These are phyloP conservation scores for Hemiscyllium ocellatum DNA, from an alignment of 2,113 vertebrate genomes.

Conservation along the genomic window DNA sequence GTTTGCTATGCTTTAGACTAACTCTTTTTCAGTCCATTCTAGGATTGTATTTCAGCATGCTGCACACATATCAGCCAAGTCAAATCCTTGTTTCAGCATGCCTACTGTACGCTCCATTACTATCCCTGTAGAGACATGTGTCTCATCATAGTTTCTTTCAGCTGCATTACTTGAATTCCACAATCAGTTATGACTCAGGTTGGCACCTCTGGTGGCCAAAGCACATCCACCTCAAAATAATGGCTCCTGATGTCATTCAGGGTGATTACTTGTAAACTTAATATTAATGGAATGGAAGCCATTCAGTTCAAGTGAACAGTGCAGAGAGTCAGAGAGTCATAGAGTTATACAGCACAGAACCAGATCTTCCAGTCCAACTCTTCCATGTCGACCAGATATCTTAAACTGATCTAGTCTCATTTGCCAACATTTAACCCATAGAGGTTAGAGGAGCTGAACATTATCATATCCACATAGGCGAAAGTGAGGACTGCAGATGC, in stretches of 20 bases:
- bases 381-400: too few relatives aligned
- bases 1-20: neutral
- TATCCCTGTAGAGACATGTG: neutral
- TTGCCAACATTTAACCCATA: too few relatives aligned
- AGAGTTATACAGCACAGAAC: too few relatives aligned
- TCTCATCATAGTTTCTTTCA: neutral
- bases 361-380: too few relatives aligned
- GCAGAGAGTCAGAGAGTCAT: too few relatives aligned
- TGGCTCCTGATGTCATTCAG: neutral
- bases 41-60: neutral
- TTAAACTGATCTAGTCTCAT: too few relatives aligned
- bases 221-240: neutral
- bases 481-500: too few relatives aligned
- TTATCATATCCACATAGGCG: too few relatives aligned
- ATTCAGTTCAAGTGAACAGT: neutral
- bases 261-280: neutral
- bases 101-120: neutral
- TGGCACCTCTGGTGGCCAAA: neutral
- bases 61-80: neutral
- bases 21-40: neutral
- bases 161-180: constrained; percentile 25
- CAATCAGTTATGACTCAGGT: neutral
- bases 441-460: too few relatives aligned
- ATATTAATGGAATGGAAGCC: neutral
- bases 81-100: neutral